phyloP scores from a whole-genome alignment of 2,113 vertebrate genomes.

The Eolophus roseicapilla region DNA sequence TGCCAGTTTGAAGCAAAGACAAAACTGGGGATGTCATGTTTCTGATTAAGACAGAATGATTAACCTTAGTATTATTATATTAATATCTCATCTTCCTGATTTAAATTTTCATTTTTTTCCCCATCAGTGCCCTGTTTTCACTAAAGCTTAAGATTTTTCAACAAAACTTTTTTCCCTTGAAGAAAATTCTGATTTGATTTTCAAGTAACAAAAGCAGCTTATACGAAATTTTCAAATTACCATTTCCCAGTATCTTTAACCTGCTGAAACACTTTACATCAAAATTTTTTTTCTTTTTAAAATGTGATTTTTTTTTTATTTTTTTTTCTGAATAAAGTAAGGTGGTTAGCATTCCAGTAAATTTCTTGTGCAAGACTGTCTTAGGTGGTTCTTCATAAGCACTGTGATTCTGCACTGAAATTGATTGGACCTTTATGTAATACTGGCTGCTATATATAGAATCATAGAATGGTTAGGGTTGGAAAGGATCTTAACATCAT shows the following conservation, averaged over 20 bases:
- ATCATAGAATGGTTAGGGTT: too few species aligned
- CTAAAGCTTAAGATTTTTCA: neutral
- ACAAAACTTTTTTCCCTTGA: neutral
- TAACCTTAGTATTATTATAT: neutral
- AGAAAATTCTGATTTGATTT: neutral
- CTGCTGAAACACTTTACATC: neutral
- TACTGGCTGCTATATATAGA: neutral
- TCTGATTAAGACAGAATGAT: neutral
- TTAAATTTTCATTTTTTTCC: neutral
- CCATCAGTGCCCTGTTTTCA: neutral
- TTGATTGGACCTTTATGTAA: neutral
- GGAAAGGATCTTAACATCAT: too few species aligned
- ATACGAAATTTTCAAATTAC: neutral
- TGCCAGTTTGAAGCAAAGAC: neutral
- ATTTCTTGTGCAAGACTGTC: neutral
- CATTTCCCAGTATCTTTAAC: neutral
- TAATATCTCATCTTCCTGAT: neutral
- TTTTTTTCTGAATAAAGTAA: neutral
- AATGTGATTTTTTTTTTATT: neutral
- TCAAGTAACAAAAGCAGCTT: neutral
- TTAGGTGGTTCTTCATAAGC: neutral
- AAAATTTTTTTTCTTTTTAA: neutral
- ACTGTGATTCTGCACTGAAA: neutral
- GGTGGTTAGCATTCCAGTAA: neutral
- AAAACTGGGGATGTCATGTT: neutral